phyloP scores from a whole-genome alignment of 1,140 invertebrate species.

The Drosophila auraria region DNA sequence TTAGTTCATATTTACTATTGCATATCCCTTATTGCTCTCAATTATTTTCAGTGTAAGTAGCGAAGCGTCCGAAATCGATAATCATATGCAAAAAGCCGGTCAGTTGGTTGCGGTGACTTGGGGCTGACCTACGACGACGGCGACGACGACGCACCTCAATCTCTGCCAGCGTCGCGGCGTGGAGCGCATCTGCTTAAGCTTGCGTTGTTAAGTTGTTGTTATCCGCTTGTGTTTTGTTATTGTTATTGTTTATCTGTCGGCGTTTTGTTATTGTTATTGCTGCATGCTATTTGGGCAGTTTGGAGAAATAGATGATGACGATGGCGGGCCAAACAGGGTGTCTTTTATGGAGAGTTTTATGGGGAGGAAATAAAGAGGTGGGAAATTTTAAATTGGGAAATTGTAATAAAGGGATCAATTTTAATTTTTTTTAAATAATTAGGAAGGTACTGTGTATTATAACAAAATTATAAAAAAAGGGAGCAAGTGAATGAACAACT shows the following conservation, averaged over 20 bases:
- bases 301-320: conserved; percentile 41
- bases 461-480: too few species aligned
- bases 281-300: conserved; percentile 58
- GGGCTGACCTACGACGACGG: conserved; percentile 30
- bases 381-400: too few species aligned
- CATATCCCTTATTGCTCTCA: too few species aligned
- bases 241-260: conserved; percentile 27
- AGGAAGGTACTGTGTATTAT: too few species aligned
- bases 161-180: background rate
- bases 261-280: conserved; percentile 59
- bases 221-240: conserved; percentile 25
- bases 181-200: conserved; percentile 52
- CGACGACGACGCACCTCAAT: conserved; percentile 15
- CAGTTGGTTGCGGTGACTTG: conserved; percentile 42
- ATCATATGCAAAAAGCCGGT: conserved; percentile 80
- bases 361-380: too few species aligned
- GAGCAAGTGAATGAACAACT: background rate
- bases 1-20: too few species aligned
- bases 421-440: too few species aligned
- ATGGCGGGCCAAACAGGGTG: conserved; percentile 19
- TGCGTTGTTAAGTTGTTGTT: conserved; percentile 38
- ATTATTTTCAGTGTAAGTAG: conserved; percentile 36
- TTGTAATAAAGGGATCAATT: too few species aligned
- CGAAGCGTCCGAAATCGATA: conserved; percentile 66
- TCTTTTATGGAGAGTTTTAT: background rate